Percentiles rank a stretch among this genome's conserved stretches.
Evolutionary conservation across 2,113 vertebrate genomes (phyloP).

Genomic region (Cheirogaleus medius): DNA sequence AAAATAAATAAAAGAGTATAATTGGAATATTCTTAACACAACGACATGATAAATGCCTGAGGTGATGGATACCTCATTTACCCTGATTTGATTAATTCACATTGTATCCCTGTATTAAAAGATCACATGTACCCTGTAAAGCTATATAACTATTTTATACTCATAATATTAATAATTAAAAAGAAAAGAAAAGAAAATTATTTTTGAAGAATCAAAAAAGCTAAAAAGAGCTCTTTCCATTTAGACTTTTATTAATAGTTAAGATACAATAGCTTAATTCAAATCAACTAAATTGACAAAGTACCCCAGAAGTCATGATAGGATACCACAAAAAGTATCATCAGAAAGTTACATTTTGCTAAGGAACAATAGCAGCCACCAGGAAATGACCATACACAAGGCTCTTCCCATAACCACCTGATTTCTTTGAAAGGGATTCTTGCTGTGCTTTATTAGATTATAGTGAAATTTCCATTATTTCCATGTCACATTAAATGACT

Average conservation of each 20-base stretch:
- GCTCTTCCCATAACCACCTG: accelerated
- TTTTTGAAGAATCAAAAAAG: too few species aligned
- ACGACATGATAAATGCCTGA: too few species aligned
- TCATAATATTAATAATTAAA: too few species aligned
- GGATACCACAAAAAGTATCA: not conserved
- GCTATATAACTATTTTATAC: too few species aligned
- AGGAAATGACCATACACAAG: not conserved
- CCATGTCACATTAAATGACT: not conserved
- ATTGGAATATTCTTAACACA: too few species aligned
- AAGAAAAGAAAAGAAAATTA: too few species aligned
- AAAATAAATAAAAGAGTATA: too few species aligned
- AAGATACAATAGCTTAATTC: not conserved
- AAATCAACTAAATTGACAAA: not conserved
- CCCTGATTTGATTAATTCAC: too few species aligned
- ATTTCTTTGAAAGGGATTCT: not conserved
- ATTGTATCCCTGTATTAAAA: too few species aligned
- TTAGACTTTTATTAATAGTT: not conserved
- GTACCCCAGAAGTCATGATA: not conserved
- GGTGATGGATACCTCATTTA: too few species aligned
- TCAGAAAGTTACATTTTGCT: not conserved
- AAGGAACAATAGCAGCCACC: not conserved
- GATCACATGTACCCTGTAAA: too few species aligned
- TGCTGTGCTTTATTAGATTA: not conserved
- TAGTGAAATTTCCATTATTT: not conserved
- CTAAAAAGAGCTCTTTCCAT: not conserved